phyloP scores from a whole-genome alignment of 2,797 vertebrate genomes.

The Sarcophilus harrisii region DNA sequence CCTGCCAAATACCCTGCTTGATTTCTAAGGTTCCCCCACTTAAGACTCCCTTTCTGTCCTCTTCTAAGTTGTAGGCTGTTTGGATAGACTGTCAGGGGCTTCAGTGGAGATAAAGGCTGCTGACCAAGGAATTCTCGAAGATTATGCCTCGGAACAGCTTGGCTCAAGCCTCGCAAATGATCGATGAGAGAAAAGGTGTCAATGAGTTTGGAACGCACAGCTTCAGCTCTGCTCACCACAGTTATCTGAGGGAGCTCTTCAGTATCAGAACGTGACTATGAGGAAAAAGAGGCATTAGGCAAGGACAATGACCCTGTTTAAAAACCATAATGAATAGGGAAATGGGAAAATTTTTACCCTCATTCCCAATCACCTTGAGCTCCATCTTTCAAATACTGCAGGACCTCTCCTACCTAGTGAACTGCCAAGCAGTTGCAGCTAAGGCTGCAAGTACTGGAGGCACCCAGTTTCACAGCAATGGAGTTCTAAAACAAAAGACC shows the following conservation, averaged over 20 bases:
- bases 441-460: neutral
- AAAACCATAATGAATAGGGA: neutral
- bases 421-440: neutral
- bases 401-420: neutral
- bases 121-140: constrained; percentile 77
- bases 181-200: constrained; percentile 82
- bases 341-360: neutral
- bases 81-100: neutral
- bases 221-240: constrained; percentile 73
- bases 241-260: neutral
- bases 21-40: constrained; percentile 32
- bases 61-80: constrained; percentile 11
- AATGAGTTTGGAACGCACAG: constrained; percentile 77
- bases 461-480: neutral
- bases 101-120: constrained; percentile 3
- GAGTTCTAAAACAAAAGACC: constrained; percentile 42
- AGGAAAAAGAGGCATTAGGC: constrained; percentile 43
- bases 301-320: neutral
- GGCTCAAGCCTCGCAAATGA: constrained; percentile 74
- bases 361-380: neutral
- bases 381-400: constrained; percentile 9
- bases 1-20: neutral
- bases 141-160: constrained; percentile 79
- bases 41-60: constrained; percentile 37
- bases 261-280: constrained; percentile 16